Percentiles rank a stretch among this genome's conserved stretches.
These are phyloP conservation scores for Lampropteryx suffumata DNA, from an alignment of 2,888 invertebrate species.

Conservation along the genomic window DNA sequence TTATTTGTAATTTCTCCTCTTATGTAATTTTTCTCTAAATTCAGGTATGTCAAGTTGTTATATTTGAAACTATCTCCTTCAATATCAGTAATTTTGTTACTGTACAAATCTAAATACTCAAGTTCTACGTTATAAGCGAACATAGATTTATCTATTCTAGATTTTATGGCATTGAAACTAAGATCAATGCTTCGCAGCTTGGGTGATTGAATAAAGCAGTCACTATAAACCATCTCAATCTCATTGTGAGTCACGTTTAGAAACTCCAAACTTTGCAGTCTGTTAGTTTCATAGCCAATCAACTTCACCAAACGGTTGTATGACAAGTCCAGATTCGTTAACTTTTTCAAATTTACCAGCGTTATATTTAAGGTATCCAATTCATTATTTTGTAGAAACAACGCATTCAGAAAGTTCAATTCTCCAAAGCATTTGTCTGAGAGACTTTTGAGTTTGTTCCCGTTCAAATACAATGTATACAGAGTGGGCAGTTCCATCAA, in stretches of 20 bases:
- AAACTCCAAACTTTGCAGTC: constrained; percentile 46
- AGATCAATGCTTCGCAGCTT: constrained; percentile 55
- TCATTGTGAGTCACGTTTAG: constrained; percentile 62
- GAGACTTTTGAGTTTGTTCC: constrained; percentile 51
- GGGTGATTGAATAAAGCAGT: constrained; percentile 57
- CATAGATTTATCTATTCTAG: constrained; percentile 51
- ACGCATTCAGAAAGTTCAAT: constrained; percentile 42
- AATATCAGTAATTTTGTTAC: constrained; percentile 54
- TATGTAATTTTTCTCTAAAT: constrained; percentile 58
- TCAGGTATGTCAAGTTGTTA: constrained; percentile 47
- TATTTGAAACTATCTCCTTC: constrained; percentile 56
- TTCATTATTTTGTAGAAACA: constrained; percentile 55
- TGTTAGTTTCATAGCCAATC: constrained; percentile 55
- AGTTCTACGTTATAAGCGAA: constrained; percentile 57
- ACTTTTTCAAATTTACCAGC: constrained; percentile 50
- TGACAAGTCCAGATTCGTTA: constrained; percentile 55
- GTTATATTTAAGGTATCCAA: constrained; percentile 53
- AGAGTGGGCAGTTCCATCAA: constrained; percentile 47
- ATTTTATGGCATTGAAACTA: constrained; percentile 56
- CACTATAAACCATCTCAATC: constrained; percentile 54
- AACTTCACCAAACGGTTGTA: constrained; percentile 51
- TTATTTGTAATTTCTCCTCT: constrained; percentile 48
- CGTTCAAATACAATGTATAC: constrained; percentile 50
- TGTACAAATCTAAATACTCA: constrained; percentile 51
- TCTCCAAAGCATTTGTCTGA: constrained; percentile 50